These are phyloP conservation scores for Drosophila acutilabella DNA, from an alignment of 2,888 invertebrate species.

Conservation along the genomic window DNA sequence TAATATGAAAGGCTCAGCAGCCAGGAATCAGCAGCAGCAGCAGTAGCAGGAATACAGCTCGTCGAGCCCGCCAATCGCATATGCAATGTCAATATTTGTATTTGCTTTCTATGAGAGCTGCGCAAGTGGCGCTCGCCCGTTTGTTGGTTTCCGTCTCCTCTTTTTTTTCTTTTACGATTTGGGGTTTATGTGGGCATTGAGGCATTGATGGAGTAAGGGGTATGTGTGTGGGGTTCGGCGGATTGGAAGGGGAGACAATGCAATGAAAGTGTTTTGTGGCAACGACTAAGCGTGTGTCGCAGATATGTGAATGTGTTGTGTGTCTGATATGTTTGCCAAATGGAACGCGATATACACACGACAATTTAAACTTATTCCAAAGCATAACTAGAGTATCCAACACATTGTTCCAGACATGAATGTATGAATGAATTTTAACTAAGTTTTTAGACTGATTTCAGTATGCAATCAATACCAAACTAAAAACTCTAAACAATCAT, in stretches of 20 bases:
- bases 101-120: slow-evolving; percentile 74
- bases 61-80: slow-evolving; percentile 68
- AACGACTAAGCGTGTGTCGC: slow-evolving; percentile 17
- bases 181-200: slow-evolving; percentile 61
- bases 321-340: slow-evolving; percentile 40
- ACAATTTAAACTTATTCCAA: slow-evolving; percentile 29
- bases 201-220: slow-evolving; percentile 22
- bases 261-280: slow-evolving; percentile 43
- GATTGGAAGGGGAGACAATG: slow-evolving; percentile 27
- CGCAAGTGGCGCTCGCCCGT: slow-evolving; percentile 47
- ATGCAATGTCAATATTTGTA: slow-evolving; percentile 79
- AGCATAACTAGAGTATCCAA: background rate
- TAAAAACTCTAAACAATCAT: too few species aligned
- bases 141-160: slow-evolving; percentile 48
- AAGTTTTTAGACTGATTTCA: too few species aligned
- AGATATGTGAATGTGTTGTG: slow-evolving; percentile 16
- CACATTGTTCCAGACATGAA: too few species aligned
- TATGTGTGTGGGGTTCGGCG: background rate
- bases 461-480: too few species aligned
- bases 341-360: slow-evolving; percentile 36
- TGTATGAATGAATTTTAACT: too few species aligned
- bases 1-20: slow-evolving; percentile 48
- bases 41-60: slow-evolving; percentile 16
- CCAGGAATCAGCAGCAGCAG: slow-evolving; percentile 15
- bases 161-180: slow-evolving; percentile 64